Percentiles rank a stretch among this genome's conserved stretches.
These are phyloP conservation scores for Limenitis camilla DNA, from an alignment of 2,888 invertebrate genomes.

Conservation along the genomic window DNA sequence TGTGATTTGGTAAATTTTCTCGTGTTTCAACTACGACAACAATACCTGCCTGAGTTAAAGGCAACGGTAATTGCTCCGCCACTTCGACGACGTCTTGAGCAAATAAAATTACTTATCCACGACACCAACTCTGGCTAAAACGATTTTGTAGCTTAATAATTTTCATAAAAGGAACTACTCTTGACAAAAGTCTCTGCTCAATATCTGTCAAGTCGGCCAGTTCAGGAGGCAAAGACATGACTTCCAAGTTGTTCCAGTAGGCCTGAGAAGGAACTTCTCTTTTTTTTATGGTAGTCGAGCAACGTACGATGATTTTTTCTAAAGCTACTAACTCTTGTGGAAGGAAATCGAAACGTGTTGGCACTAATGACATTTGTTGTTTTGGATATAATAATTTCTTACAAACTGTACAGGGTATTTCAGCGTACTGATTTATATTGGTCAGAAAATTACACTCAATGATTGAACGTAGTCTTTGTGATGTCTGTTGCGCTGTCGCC, in stretches of 20 bases:
- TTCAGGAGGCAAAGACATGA: not conserved
- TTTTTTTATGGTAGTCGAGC: slow-evolving; percentile 1
- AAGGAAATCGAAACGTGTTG: no score
- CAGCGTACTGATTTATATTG: no score
- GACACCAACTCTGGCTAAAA: slow-evolving; percentile 30
- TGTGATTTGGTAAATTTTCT: slow-evolving; percentile 9
- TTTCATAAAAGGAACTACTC: slow-evolving; percentile 27
- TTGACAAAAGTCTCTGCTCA: slow-evolving; percentile 11
- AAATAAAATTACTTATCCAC: slow-evolving; percentile 27
- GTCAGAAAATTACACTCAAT: no score
- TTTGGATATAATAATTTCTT: no score
- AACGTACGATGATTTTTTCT: no score
- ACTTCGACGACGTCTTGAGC: no score
- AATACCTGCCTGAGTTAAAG: slow-evolving; percentile 10
- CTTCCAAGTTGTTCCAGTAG: slow-evolving; percentile 9
- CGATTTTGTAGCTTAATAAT: slow-evolving; percentile 27
- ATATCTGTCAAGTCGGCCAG: slow-evolving; percentile 7
- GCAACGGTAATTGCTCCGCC: slow-evolving; percentile 22
- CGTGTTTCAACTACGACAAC: slow-evolving; percentile 11
- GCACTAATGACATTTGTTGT: no score
- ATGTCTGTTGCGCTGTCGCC: no score
- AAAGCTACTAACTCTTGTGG: no score
- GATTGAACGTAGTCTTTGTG: no score
- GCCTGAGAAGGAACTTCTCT: slow-evolving; percentile 5
- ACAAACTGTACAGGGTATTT: no score